A percentile compares a stretch with the other conserved stretches of the same genome.
Evolutionary conservation across 2,888 invertebrate genomes (phyloP).

Genomic region (Catonia carolina): DNA sequence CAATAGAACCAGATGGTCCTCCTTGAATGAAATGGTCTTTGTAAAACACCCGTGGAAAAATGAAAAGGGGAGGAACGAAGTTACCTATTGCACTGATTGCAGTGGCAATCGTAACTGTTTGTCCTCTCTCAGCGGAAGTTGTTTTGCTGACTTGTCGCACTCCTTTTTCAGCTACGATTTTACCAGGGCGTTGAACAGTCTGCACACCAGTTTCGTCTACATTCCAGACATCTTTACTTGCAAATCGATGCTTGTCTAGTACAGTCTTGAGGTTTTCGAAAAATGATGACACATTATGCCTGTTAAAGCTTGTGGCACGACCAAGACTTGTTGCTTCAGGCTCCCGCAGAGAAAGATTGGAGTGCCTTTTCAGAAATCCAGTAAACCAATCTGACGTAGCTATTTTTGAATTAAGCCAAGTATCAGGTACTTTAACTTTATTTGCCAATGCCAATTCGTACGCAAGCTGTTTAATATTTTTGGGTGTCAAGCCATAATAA

Average conservation of each 20-base stretch:
- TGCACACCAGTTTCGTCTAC: conserved; percentile 34
- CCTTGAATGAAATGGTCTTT: conserved; percentile 4
- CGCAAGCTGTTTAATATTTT: conserved; percentile 6
- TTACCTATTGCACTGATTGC: not conserved
- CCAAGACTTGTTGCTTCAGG: not conserved
- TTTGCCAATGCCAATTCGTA: conserved; percentile 9
- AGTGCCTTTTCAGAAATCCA: not conserved
- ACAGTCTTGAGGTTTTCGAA: conserved; percentile 24
- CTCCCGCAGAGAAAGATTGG: not conserved
- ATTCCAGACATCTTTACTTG: conserved; percentile 30
- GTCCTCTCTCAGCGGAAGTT: conserved; percentile 35
- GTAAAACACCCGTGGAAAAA: conserved; percentile 1
- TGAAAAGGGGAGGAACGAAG: not conserved
- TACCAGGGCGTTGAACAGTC: conserved; percentile 32
- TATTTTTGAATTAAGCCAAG: not conserved
- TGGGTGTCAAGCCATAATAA: conserved; percentile 7
- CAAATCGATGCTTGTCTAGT: conserved; percentile 15
- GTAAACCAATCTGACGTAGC: not conserved
- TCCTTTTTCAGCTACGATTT: conserved; percentile 30
- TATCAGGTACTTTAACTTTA: conserved; percentile 4
- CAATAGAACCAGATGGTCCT: conserved; percentile 9
- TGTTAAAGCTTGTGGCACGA: not conserved
- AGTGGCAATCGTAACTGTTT: conserved; percentile 29
- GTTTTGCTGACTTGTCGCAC: conserved; percentile 32
- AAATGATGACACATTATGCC: conserved; percentile 13